Evolutionary conservation across 1,140 invertebrate genomes (phyloP).

Genomic region (Tetramorium alpestre): DNA sequence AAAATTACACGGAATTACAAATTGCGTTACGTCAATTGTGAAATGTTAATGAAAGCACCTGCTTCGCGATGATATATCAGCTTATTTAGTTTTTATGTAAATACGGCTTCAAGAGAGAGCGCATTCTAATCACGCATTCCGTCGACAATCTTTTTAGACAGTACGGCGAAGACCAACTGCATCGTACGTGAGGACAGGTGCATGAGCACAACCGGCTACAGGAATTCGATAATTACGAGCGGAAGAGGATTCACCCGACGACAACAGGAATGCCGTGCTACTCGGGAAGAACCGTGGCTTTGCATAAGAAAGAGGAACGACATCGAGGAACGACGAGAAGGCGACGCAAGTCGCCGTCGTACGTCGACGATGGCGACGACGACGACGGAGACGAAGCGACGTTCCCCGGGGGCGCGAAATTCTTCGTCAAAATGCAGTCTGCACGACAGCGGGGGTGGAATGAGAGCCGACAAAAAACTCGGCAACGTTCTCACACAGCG

Average conservation of each 20-base stretch:
- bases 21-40: neutral
- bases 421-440: slow-evolving; percentile 56
- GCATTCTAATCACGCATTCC: slow-evolving; percentile 20
- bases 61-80: neutral
- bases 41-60: neutral
- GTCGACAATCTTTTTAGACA: slow-evolving; percentile 65
- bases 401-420: slow-evolving; percentile 37
- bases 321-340: neutral
- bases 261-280: slow-evolving; percentile 46
- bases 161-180: slow-evolving; percentile 60
- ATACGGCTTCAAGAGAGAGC: neutral
- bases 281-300: slow-evolving; percentile 36
- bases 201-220: slow-evolving; percentile 43
- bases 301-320: slow-evolving; percentile 51
- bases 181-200: slow-evolving; percentile 47
- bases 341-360: neutral
- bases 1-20: neutral
- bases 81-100: neutral
- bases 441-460: slow-evolving; percentile 3
- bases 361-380: neutral
- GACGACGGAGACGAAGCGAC: neutral
- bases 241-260: slow-evolving; percentile 48
- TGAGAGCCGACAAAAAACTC: slow-evolving; percentile 72
- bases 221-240: slow-evolving; percentile 76
- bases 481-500: slow-evolving; percentile 53